Base-by-base conservation (phyloP, 2,113 vertebrate species). In the Nanorana parkeri region DNA sequence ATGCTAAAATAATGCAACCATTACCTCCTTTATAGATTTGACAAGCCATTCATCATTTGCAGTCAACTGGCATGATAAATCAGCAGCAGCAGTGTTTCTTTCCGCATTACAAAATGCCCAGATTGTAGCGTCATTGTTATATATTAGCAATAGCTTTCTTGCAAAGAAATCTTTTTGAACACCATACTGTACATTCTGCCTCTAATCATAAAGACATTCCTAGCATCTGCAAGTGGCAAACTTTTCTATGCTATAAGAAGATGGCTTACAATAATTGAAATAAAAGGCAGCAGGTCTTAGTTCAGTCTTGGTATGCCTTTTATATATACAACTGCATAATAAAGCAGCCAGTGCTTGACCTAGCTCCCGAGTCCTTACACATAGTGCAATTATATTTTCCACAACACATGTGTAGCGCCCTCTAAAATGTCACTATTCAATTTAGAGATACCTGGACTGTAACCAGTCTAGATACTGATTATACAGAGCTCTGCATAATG, bases 311-410 rank as follows among this genome's bases (percentile, higher is more conserved):
- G 32, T 28, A 80, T 72, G 19, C 23, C 58, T 63, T 6, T 15
- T 47, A 47, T 47, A 28, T 74, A 54, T 24, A 64, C 26, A 60
- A 29, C 60, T 61, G 32, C 68, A 71, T 80, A 71, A 71, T 71
- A 69, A 80, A 71, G 55, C 66, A 80, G 66, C 69, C 29, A 81
- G 26, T 32, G 69, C 60, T 66, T 81, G 68, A 81, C 79, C 79
- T 74, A 47, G 78, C 56, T 63, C 23, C 29, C 51, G 32, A 60
- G 36, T 55, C 60, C 58, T 81, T 73, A 81, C 26, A 52, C 61
- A 81, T 72, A 81, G 68, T 81, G 60, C 68, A 73, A 66, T 65
- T 65, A 73, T 73, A 81, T 65, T 54, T 72, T 52, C 56, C 15
- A 64, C 47, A 54, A 81, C 58, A 73, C 69, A 74, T n/a, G n/a